Conservation (phyloP, 2,888 invertebrate genomes). For the Molorchus minor region DNA sequence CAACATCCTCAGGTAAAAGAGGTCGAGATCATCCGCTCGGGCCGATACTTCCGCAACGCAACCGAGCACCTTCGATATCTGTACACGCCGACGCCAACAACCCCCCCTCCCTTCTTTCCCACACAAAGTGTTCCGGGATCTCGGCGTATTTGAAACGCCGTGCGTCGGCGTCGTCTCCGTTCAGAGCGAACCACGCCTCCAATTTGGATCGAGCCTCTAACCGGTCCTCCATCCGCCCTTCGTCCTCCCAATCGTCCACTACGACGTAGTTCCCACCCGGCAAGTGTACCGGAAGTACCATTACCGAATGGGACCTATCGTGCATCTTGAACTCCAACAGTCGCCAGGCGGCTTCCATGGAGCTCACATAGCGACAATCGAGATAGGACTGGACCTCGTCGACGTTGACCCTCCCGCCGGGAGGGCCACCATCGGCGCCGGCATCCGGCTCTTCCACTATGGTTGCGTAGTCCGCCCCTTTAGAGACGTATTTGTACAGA, state of each 20-base stretch:
- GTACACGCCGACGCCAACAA: too few species aligned
- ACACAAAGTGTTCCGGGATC: constrained; percentile 23
- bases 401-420: background rate
- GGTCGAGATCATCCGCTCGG: constrained; percentile 20
- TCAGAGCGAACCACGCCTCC: background rate
- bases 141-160: background rate
- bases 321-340: constrained; percentile 46
- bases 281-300: too few species aligned
- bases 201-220: too few species aligned
- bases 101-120: too few species aligned
- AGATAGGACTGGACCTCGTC: constrained; percentile 52
- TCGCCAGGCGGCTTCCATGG: constrained; percentile 55
- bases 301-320: too few species aligned
- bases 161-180: background rate
- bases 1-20: constrained; percentile 43
- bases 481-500: constrained; percentile 36
- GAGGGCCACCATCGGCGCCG: background rate
- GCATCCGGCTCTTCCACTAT: background rate
- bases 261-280: constrained; percentile 50
- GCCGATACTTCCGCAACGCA: too few species aligned
- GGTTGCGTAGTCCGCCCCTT: constrained; percentile 8
- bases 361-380: constrained; percentile 53
- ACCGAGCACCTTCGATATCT: constrained; percentile 13
- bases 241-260: constrained; percentile 21
- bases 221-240: too few species aligned